Percentiles rank a stretch among this genome's conserved stretches.
Conservation (phyloP, 1,140 invertebrate species). For the Drosophila lacteicornis region DNA sequence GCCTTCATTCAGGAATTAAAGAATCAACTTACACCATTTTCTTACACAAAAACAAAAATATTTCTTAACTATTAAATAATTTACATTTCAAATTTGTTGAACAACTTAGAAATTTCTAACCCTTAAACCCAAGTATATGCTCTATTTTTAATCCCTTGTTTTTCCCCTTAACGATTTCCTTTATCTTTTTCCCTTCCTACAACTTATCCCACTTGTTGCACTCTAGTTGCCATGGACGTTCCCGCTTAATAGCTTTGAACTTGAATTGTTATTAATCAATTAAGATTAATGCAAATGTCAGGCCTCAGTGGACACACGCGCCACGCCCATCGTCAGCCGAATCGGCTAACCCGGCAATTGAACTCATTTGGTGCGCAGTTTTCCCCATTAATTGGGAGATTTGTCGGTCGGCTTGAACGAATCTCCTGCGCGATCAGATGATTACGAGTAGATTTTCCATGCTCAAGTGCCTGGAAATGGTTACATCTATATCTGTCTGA, state of each 20-base stretch:
- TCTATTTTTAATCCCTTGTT: not conserved
- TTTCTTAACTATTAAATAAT: not conserved
- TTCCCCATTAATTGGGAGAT: conserved; percentile 67
- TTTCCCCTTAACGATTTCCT: not conserved
- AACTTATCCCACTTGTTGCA: conserved; percentile 10
- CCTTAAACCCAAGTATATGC: not conserved
- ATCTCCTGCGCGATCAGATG: conserved; percentile 59
- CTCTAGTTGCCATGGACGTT: conserved; percentile 20
- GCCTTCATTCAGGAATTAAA: too few relatives aligned
- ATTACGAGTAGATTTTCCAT: conserved; percentile 63
- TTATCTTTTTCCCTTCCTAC: not conserved
- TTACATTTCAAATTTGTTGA: not conserved
- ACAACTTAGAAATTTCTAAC: not conserved
- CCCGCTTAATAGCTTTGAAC: conserved; percentile 66
- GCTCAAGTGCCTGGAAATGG: conserved; percentile 16
- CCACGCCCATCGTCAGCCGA: conserved; percentile 52
- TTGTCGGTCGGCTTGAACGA: conserved; percentile 39
- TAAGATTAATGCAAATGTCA: conserved; percentile 70
- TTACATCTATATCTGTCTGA: conserved; percentile 12
- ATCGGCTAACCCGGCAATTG: conserved; percentile 65
- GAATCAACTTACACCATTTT: too few relatives aligned
- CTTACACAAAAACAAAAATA: too few relatives aligned
- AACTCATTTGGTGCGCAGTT: conserved; percentile 71
- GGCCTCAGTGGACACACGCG: conserved; percentile 50
- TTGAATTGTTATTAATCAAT: conserved; percentile 78